Evolutionary conservation across 37 sponge, comb jelly and placozoan genomes (phyloP).

Genomic region (Aphrocallistes beatrix): DNA sequence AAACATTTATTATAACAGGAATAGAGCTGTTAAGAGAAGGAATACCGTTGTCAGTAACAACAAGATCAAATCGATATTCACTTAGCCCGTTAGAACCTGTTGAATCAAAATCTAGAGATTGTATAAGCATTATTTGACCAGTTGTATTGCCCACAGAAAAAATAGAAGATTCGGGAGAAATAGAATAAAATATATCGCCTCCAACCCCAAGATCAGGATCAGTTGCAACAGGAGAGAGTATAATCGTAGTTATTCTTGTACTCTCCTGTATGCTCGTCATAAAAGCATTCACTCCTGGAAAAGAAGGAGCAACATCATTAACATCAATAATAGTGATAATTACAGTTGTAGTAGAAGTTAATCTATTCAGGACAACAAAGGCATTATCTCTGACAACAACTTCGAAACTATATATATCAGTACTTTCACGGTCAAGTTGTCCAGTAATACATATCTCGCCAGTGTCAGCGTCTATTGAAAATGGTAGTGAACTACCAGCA

Average conservation of each 20-base stretch:
- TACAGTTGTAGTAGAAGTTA: not conserved
- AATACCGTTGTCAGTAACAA: not conserved
- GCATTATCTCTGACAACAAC: conserved; percentile 2
- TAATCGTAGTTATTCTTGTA: not conserved
- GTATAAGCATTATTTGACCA: not conserved
- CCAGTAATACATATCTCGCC: conserved; percentile 20
- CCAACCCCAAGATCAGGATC: not conserved
- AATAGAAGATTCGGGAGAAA: not conserved
- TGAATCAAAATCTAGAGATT: not conserved
- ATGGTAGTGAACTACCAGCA: conserved; percentile 9
- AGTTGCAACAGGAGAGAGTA: not conserved
- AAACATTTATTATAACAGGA: conserved; percentile 21
- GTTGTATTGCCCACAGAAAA: not conserved
- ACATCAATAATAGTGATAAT: not conserved
- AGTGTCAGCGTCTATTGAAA: not conserved
- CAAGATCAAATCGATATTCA: not conserved
- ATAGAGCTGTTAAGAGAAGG: not conserved
- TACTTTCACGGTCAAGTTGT: conserved; percentile 17
- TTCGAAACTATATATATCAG: not conserved
- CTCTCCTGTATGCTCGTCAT: not conserved
- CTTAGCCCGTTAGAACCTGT: not conserved
- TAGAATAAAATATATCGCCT: not conserved
- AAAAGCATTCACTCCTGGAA: not conserved
- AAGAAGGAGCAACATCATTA: conserved; percentile 7
- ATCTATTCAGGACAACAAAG: not conserved